Conservation (phyloP, 2,888 invertebrate genomes). For the Ennomos erosarius region DNA sequence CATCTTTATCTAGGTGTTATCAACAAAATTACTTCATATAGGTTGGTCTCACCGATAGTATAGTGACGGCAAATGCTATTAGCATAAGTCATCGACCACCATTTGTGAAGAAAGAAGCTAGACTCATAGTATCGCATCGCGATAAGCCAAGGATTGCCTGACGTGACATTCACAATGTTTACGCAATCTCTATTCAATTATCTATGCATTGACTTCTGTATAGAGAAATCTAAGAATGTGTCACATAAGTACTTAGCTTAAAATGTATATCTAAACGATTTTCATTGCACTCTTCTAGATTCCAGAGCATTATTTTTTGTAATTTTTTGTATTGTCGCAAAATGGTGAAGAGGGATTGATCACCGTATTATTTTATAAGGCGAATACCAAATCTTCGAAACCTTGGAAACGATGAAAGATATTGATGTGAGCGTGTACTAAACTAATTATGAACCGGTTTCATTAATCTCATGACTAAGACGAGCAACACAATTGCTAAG, state of each 20-base stretch:
- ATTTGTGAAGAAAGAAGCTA: conserved; percentile 23
- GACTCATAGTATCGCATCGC: conserved; percentile 19
- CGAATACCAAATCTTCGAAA: too few relatives aligned
- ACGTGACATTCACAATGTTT: conserved; percentile 11
- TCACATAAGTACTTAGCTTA: neutral
- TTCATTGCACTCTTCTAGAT: too few relatives aligned
- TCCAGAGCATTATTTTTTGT: too few relatives aligned
- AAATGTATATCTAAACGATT: too few relatives aligned
- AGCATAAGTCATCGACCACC: conserved; percentile 55
- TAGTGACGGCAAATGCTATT: conserved; percentile 44
- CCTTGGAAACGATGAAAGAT: too few relatives aligned
- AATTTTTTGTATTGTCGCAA: too few relatives aligned
- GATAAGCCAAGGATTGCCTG: conserved; percentile 40
- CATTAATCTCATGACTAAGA: conserved; percentile 29
- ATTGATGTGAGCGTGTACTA: too few relatives aligned
- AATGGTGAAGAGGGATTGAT: too few relatives aligned
- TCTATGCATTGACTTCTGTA: conserved; percentile 9
- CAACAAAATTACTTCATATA: conserved; percentile 18
- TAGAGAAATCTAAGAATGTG: conserved; percentile 12
- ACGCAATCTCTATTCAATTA: conserved; percentile 17
- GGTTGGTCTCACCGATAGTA: conserved; percentile 39
- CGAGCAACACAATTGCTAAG: conserved; percentile 18
- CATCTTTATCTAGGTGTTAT: conserved; percentile 8
- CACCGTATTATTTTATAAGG: too few relatives aligned
- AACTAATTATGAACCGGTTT: conserved; percentile 5